Conservation (phyloP, 2,888 invertebrate genomes). For the Melanophora roralis region DNA sequence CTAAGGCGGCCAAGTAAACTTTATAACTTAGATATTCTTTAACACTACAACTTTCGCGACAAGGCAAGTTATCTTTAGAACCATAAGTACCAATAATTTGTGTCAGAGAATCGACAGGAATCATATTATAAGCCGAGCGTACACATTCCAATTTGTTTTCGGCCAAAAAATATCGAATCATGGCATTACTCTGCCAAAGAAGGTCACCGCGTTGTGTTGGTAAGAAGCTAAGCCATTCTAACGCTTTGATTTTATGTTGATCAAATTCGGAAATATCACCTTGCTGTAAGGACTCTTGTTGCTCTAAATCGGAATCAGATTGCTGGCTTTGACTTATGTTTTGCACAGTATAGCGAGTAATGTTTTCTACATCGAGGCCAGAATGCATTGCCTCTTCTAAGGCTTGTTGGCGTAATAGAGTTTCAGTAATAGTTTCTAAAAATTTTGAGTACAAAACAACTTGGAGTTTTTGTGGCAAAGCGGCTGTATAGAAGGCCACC, state of each 20-base stretch:
- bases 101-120: constrained; percentile 83
- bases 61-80: constrained; percentile 77
- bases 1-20: constrained; percentile 90
- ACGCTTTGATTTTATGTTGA: constrained; percentile 84
- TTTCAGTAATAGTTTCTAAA: constrained; percentile 83
- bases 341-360: constrained; percentile 91
- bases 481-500: constrained; percentile 91
- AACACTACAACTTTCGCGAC: constrained; percentile 79
- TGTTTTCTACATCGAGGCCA: constrained; percentile 88
- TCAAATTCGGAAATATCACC: constrained; percentile 83
- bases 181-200: constrained; percentile 90
- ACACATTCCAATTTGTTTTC: constrained; percentile 90
- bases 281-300: constrained; percentile 65
- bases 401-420: constrained; percentile 79
- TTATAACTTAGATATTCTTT: constrained; percentile 93
- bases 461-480: constrained; percentile 83
- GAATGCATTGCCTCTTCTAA: constrained; percentile 85
- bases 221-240: constrained; percentile 93
- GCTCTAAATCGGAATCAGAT: constrained; percentile 69
- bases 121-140: constrained; percentile 84
- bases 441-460: constrained; percentile 83
- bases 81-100: constrained; percentile 78
- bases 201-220: constrained; percentile 88
- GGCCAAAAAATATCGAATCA: constrained; percentile 90
- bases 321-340: constrained; percentile 79